phyloP scores from a whole-genome alignment of 2,797 vertebrate genomes.

The Choloepus didactylus region DNA sequence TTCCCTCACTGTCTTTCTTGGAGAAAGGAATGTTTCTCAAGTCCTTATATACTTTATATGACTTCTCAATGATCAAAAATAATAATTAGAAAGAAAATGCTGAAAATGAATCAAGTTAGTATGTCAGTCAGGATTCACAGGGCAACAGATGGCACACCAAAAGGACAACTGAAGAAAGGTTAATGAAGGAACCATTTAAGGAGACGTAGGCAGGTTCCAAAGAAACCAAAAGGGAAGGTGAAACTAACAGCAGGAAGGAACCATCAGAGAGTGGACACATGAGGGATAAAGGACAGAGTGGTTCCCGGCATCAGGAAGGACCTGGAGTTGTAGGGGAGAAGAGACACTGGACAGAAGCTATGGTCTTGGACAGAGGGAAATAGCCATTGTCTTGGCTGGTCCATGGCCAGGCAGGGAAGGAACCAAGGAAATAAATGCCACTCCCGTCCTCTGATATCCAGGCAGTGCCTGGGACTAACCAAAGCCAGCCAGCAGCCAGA shows the following conservation, averaged over 20 bases:
- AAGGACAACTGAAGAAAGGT: neutral
- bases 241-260: neutral
- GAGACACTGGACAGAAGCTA: rapidly evolving
- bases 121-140: neutral
- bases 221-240: neutral
- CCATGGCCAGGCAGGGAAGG: neutral
- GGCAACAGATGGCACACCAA: neutral
- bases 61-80: neutral
- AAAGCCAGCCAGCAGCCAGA: neutral
- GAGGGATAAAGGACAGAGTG: too few relatives aligned
- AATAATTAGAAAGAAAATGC: neutral
- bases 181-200: neutral
- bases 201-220: neutral
- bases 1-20: neutral
- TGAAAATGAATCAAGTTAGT: neutral
- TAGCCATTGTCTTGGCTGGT: neutral
- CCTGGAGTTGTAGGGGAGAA: neutral
- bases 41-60: neutral
- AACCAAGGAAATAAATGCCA: neutral
- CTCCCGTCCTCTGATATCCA: neutral
- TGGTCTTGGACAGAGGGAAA: neutral
- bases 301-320: neutral
- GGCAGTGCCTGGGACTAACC: too few relatives aligned
- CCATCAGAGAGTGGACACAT: rapidly evolving
- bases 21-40: neutral